phyloP scores from a whole-genome alignment of 2,113 vertebrate species.

The Brachionichthys hirsutus region DNA sequence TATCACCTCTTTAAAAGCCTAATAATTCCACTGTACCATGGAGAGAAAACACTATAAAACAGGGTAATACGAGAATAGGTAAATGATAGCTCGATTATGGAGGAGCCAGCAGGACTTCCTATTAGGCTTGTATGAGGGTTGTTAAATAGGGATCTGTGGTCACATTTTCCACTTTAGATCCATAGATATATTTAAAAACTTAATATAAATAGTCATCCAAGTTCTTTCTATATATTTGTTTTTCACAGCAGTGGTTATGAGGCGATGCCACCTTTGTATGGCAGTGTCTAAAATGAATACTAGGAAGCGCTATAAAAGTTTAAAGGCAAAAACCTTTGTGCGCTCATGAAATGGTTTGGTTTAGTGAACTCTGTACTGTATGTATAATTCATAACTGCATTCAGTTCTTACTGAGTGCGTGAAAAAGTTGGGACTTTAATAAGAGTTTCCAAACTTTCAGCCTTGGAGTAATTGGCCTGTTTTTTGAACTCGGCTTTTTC shows the following conservation, averaged over 20 bases:
- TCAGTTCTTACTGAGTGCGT: conserved; percentile 41
- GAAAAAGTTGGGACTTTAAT: conserved; percentile 37
- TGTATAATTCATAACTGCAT: conserved; percentile 55
- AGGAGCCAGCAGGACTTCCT: not conserved
- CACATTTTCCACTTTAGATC: conserved; percentile 5
- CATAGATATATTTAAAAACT: conserved; percentile 2
- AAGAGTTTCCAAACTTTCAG: conserved; percentile 34
- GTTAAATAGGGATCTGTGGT: conserved; percentile 29
- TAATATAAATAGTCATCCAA: too few species aligned
- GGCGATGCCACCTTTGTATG: not conserved
- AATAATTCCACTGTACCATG: conserved; percentile 36
- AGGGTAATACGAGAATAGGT: conserved; percentile 30
- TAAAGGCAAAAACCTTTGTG: conserved; percentile 24
- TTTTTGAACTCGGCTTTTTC: conserved; percentile 43
- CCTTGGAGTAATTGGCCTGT: conserved; percentile 50
- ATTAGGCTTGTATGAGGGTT: conserved; percentile 17
- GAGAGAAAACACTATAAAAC: conserved; percentile 52
- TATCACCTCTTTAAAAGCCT: conserved; percentile 53
- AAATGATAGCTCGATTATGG: conserved; percentile 45
- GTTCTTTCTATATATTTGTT: not conserved
- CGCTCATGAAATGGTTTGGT: conserved; percentile 12
- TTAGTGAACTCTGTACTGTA: conserved; percentile 19
- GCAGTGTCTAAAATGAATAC: not conserved
- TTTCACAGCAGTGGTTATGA: not conserved
- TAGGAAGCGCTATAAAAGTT: not conserved